Evolutionary conservation across 2,888 invertebrate species (phyloP), one percentile per base, ranked within the genome.

Genomic region (Synergus japonicus): DNA sequence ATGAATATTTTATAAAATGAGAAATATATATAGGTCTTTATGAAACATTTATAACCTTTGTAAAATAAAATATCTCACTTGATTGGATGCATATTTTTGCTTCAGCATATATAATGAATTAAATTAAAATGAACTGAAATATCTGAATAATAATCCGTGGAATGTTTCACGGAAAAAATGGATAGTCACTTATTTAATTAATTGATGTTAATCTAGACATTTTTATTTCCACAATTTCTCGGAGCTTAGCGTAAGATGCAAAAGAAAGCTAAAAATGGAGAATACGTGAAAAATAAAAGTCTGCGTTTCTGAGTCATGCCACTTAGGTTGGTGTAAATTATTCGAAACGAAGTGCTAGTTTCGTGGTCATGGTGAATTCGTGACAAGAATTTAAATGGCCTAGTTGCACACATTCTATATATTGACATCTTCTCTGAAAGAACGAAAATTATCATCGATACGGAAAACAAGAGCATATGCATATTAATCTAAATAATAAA

Each of bases 261-360:
- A 43, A 4, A 66, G 3, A 43, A 18, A 43, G 65, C 65, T 66
- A 10, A 66, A 44, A 43, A 10, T 10, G 15, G 4, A 76, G 18
- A 60, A 41, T 41, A 60, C 13, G 58, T 29, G 29, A 12, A 76
- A 76, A 10, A 58, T 44, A 64, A 76, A 43, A 64, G 13, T n/a
- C 41, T n/a, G 1, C n/a, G 15, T 76, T 41, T 29, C 60, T 43
- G 76, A 54, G 22, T 43, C 18, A 49, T 49, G 15, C 15, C 0
- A 15, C 8, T 54, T 12, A 41, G 15, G n/a, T 41, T 54, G 18
- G 37, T 58, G 54, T 60, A 44, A 78, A 69, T 78, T 67, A 78
- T 67, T 78, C 69, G 54, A 49, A 22, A 66, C 37, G 63, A 69
- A 78, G 49, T 60, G 78, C 69, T 44, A 69, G 54, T 60, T 69